phyloP scores from a whole-genome alignment of 1,140 invertebrate species.

The Chrysoperla carnea region DNA sequence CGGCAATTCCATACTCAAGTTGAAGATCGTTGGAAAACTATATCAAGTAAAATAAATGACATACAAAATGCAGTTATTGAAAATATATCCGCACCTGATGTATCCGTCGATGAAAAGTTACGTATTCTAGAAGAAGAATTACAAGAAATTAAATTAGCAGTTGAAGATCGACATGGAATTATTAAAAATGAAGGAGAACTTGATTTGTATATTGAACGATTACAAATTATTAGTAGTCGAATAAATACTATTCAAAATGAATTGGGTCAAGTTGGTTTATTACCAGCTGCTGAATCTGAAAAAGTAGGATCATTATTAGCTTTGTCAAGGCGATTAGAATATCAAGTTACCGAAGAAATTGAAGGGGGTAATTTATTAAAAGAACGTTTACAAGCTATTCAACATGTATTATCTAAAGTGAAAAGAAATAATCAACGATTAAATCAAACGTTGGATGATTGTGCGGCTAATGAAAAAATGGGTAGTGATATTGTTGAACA shows the following conservation, averaged over 20 bases:
- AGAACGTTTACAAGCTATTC: slow-evolving; percentile 48
- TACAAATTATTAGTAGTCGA: slow-evolving; percentile 55
- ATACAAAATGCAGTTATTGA: slow-evolving; percentile 46
- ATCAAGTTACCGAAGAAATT: slow-evolving; percentile 51
- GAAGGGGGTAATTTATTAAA: slow-evolving; percentile 47
- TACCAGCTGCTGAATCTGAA: slow-evolving; percentile 53
- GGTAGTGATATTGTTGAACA: slow-evolving; percentile 51
- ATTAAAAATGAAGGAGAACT: slow-evolving; percentile 68
- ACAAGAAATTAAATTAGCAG: slow-evolving; percentile 40
- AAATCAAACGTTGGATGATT: slow-evolving; percentile 44
- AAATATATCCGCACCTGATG: slow-evolving; percentile 47
- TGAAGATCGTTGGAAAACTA: slow-evolving; percentile 52
- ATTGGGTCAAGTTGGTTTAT: slow-evolving; percentile 48
- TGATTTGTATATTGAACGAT: slow-evolving; percentile 55
- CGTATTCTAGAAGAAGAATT: slow-evolving; percentile 53
- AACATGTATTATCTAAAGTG: slow-evolving; percentile 43
- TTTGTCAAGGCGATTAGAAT: slow-evolving; percentile 45
- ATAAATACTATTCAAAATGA: slow-evolving; percentile 59
- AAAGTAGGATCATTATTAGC: slow-evolving; percentile 48
- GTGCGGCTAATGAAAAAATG: slow-evolving; percentile 45
- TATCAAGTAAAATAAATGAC: slow-evolving; percentile 39
- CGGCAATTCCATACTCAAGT: slow-evolving; percentile 55
- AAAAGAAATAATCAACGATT: slow-evolving; percentile 44
- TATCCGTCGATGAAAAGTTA: slow-evolving; percentile 51
- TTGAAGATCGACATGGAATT: slow-evolving; percentile 52